phyloP scores from a whole-genome alignment of 2,797 vertebrate genomes.

The Hyperoplus immaculatus region DNA sequence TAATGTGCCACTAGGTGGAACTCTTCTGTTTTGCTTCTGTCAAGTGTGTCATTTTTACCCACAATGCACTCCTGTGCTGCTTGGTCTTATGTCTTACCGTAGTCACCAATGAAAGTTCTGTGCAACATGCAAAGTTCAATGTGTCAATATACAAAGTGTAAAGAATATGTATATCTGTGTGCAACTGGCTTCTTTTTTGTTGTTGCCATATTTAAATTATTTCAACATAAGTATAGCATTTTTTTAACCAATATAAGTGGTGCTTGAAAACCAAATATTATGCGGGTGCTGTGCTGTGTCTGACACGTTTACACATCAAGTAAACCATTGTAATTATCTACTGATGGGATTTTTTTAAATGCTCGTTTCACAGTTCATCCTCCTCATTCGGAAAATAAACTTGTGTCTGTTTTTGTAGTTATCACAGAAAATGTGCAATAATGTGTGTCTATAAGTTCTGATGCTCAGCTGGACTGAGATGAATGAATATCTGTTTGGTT shows the following conservation, averaged over 20 bases:
- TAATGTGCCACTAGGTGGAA: slow-evolving; percentile 33
- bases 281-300: background rate
- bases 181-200: slow-evolving; percentile 1
- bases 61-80: background rate
- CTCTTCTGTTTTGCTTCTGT: slow-evolving; percentile 5
- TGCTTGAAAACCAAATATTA: slow-evolving; percentile 1
- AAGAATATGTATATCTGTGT: background rate
- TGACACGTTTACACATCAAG: background rate
- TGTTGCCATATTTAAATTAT: too few species aligned
- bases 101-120: background rate
- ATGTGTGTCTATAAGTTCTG: background rate
- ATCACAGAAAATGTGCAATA: background rate
- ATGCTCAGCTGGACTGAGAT: slow-evolving; percentile 48
- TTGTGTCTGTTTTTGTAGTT: background rate
- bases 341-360: background rate
- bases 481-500: slow-evolving; percentile 27
- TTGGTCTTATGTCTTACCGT: background rate
- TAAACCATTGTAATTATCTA: background rate
- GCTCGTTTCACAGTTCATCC: background rate
- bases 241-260: background rate
- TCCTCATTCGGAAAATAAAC: background rate
- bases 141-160: too few species aligned
- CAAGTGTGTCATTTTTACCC: background rate
- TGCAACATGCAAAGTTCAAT: background rate
- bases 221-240: too few species aligned